phyloP scores from a whole-genome alignment of 1,140 invertebrate species.

The Diprion similis region DNA sequence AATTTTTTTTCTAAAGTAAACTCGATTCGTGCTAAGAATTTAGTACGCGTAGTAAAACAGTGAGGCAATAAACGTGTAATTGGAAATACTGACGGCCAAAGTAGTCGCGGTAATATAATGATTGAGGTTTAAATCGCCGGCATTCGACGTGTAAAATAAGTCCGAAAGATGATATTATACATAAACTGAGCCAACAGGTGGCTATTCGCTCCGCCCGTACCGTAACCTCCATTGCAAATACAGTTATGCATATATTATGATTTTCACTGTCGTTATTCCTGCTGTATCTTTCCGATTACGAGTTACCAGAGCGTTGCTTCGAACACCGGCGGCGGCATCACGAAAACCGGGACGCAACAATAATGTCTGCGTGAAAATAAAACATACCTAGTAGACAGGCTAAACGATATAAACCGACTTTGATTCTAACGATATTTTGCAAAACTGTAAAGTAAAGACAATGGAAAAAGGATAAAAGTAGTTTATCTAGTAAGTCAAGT shows the following conservation, averaged over 20 bases:
- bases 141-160: background rate
- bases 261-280: background rate
- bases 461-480: no score
- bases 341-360: background rate
- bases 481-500: no score
- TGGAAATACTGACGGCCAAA: no score
- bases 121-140: background rate
- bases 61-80: no score
- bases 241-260: constrained; percentile 3
- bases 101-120: background rate
- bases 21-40: no score
- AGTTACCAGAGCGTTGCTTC: background rate
- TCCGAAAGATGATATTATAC: background rate
- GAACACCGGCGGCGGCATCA: background rate
- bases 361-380: background rate
- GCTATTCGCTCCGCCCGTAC: background rate
- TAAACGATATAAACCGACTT: no score
- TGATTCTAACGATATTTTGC: no score
- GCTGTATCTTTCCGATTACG: constrained; percentile 4
- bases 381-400: background rate
- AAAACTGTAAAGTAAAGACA: no score
- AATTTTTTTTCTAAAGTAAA: no score
- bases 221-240: background rate
- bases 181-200: background rate
- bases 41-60: no score